Evolutionary conservation across 2,888 invertebrate genomes (phyloP).

Genomic region (Deilephila elpenor): DNA sequence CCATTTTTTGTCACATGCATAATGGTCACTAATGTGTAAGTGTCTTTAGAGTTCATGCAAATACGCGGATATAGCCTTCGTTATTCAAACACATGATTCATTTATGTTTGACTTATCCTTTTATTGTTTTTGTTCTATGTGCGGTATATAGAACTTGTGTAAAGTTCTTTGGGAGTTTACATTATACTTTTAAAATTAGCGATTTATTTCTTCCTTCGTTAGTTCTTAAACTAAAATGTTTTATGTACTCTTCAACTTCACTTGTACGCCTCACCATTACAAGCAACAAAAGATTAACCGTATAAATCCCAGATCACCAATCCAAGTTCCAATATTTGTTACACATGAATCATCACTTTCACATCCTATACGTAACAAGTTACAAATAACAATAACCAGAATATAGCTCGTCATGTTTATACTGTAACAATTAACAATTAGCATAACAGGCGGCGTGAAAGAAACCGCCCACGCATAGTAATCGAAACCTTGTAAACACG

Average conservation of each 20-base stretch:
- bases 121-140: background rate
- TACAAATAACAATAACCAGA: conserved; percentile 41
- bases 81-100: conserved; percentile 21
- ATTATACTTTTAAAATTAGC: no score
- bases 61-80: conserved; percentile 27
- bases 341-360: conserved; percentile 59
- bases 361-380: conserved; percentile 49
- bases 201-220: background rate
- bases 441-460: conserved; percentile 56
- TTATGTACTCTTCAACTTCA: no score
- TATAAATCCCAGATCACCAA: conserved; percentile 1
- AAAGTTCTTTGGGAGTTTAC: background rate
- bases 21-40: background rate
- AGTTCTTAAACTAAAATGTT: background rate
- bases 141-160: background rate
- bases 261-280: background rate
- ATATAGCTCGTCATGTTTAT: conserved; percentile 58
- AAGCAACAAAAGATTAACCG: background rate
- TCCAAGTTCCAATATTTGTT: background rate
- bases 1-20: background rate
- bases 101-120: background rate
- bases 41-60: conserved; percentile 12
- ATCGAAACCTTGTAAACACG: conserved; percentile 39
- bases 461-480: conserved; percentile 46
- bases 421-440: conserved; percentile 55